phyloP scores from a whole-genome alignment of 2,797 vertebrate genomes.

The Sebastes jordani region DNA sequence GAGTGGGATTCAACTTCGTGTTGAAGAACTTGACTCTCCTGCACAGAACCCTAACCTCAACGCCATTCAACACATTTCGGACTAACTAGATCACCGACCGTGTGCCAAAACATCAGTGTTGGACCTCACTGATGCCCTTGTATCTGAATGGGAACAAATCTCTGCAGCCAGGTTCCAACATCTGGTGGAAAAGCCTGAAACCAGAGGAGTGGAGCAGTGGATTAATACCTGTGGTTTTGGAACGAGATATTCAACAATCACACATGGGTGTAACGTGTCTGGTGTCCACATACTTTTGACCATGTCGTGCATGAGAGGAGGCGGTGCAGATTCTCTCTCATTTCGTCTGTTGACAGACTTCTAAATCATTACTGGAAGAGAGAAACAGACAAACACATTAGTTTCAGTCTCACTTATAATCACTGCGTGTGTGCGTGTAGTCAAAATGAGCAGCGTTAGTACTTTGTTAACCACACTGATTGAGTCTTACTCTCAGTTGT shows the following conservation, averaged over 20 bases:
- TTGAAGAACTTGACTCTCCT: background rate
- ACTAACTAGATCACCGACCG: background rate
- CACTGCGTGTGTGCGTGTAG: background rate
- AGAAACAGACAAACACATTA: constrained; percentile 53
- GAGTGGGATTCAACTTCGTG: too few species aligned
- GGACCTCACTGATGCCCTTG: background rate
- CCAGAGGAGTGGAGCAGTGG: background rate
- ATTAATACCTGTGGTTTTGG: background rate
- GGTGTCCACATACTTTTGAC: background rate
- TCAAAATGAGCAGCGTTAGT: constrained; percentile 8
- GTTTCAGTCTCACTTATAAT: constrained; percentile 55
- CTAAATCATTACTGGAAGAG: constrained; percentile 51
- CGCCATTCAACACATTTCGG: background rate
- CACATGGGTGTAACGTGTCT: background rate
- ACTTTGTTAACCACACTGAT: constrained; percentile 5
- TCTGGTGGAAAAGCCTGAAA: background rate
- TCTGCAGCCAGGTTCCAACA: background rate
- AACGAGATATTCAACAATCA: background rate
- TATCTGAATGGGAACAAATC: background rate
- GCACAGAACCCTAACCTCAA: background rate
- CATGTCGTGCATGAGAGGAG: background rate
- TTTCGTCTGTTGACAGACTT: constrained; percentile 36
- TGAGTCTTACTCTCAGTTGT: background rate
- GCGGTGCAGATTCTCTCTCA: background rate
- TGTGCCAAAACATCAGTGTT: background rate